Evolutionary conservation across 2,888 invertebrate genomes (phyloP), one percentile per base, ranked within the genome.

Genomic region (Drepana falcataria): DNA sequence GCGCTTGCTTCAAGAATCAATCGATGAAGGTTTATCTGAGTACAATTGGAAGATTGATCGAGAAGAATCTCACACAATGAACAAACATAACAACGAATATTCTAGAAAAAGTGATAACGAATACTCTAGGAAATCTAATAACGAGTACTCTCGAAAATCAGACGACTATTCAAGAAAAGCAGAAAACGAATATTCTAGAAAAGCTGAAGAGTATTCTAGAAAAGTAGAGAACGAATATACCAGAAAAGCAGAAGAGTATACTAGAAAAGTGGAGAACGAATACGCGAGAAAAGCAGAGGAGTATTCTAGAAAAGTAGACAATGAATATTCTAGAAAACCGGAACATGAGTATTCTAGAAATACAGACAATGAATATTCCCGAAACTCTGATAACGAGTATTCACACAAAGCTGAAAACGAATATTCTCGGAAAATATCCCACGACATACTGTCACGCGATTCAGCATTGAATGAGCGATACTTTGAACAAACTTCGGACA

Each of bases 391-490:
- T 37, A 3, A 3, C 34, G 60, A 56, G 21, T 60, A 60, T 6
- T 47, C 69, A 69, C 48, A 59, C 60, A 1, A 67, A 48, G 48
- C 61, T 57, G 3, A 73, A 71, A 79, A 68, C 63, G 84, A 86
- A 61, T 86, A 87, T 61, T 86, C 87, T 0, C 91, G 96, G 65
- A 96, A 96, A 76, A 93, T 93, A 48, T 95, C 95, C 0, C 95
- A 95, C 70, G 96, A 96, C 65, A 92, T 95, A 0, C 83, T 96
- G 0, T 96, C 96, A 0, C 85, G 96, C 55, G 95, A 94, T 70
- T 97, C 97, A 0, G 96, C 96, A 0, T 81, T 97, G 2, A 98
- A 97, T 73, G 97, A 97, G 68, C 92, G 97, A 65, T 97, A 97
- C 81, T 97, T 97, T 73, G 96, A 96, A 63, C 89, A 87, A 54